Conservation (phyloP, 2,888 invertebrate species). For the Coelinius sp. region DNA sequence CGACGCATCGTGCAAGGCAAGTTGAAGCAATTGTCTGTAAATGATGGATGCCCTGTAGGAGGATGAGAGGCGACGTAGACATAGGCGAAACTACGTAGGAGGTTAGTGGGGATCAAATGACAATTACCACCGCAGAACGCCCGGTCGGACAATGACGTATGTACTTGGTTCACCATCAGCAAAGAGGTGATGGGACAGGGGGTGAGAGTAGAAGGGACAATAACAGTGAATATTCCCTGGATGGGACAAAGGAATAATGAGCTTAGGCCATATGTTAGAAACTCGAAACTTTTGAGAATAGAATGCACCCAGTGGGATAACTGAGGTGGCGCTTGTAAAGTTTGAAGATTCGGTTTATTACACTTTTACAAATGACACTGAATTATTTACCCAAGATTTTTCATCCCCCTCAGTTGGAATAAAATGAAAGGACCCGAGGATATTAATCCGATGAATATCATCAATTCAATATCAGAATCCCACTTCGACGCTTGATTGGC, state of each 20-base stretch:
- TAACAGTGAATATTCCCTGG: conserved; percentile 29
- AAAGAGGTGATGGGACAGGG: conserved; percentile 43
- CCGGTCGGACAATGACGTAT: conserved; percentile 64
- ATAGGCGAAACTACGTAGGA: conserved; percentile 39
- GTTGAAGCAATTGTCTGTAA: conserved; percentile 66
- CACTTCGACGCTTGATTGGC: background rate
- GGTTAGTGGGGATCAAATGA: conserved; percentile 64
- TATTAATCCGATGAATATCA: conserved; percentile 15
- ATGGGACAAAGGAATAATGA: conserved; percentile 57
- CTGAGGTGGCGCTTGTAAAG: background rate
- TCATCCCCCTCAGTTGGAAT: background rate
- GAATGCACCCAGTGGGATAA: background rate
- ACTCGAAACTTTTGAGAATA: conserved; percentile 22
- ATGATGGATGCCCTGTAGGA: conserved; percentile 60
- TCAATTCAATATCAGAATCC: conserved; percentile 7
- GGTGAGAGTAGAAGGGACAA: conserved; percentile 7
- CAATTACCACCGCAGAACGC: conserved; percentile 63
- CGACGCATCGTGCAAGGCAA: conserved; percentile 53
- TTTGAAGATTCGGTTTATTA: background rate
- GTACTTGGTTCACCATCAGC: conserved; percentile 51
- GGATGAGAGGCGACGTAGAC: conserved; percentile 10
- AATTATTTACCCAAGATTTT: background rate
- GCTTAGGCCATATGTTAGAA: conserved; percentile 36
- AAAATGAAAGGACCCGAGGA: background rate
- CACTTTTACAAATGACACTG: background rate